Evolutionary conservation across 2,888 invertebrate species (phyloP).

Genomic region (Ametastegia equiseti): DNA sequence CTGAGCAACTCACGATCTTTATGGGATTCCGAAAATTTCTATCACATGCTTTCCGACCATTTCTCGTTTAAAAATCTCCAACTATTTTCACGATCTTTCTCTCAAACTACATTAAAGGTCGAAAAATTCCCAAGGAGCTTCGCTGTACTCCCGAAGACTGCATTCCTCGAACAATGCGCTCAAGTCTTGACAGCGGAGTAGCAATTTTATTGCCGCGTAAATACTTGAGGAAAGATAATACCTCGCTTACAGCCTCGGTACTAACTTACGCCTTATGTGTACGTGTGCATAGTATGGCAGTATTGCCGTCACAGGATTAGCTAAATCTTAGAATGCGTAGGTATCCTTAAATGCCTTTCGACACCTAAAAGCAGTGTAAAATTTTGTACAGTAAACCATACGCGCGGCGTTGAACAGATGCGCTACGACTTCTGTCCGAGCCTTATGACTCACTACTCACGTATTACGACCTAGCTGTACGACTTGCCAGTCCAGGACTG

Average conservation of each 20-base stretch:
- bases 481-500: conserved; percentile 64
- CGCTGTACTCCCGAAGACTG: neutral
- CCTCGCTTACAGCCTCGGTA: neutral
- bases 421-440: neutral
- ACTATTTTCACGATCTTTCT: neutral
- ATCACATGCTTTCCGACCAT: neutral
- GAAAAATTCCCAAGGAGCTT: neutral
- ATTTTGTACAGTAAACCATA: neutral
- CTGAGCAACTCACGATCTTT: neutral
- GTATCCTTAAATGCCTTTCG: neutral
- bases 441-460: conserved; percentile 28
- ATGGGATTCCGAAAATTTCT: neutral
- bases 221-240: conserved; percentile 56
- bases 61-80: neutral
- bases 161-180: neutral
- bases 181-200: conserved; percentile 43
- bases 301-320: neutral
- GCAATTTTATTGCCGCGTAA: conserved; percentile 71
- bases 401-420: conserved; percentile 37
- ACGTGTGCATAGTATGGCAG: neutral
- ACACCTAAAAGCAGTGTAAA: neutral
- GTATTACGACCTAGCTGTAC: conserved; percentile 52
- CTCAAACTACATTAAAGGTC: neutral
- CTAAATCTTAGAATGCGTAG: neutral
- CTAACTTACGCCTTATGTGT: neutral